Conservation (phyloP, 2,888 invertebrate species). For the Apotomis turbidana region DNA sequence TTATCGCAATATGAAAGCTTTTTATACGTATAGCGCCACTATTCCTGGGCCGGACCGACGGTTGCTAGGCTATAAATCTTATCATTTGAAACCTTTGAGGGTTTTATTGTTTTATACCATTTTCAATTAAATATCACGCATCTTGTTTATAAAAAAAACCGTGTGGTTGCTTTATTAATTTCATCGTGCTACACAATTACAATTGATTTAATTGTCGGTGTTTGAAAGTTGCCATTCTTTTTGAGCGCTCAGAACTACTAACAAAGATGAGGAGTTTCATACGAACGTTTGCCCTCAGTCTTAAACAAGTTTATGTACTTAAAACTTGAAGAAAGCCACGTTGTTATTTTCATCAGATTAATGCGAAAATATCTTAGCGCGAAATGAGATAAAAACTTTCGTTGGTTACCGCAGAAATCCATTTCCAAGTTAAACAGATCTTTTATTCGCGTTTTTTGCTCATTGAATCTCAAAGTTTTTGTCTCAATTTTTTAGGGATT, state of each 20-base stretch:
- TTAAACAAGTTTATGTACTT: slow-evolving; percentile 48
- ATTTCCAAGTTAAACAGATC: slow-evolving; percentile 78
- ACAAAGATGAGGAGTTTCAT: slow-evolving; percentile 26
- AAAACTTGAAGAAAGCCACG: slow-evolving; percentile 44
- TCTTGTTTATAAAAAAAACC: background rate
- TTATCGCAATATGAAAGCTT: no score
- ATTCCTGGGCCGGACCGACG: no score
- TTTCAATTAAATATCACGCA: no score
- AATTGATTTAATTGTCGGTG: background rate
- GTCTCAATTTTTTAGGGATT: slow-evolving; percentile 63
- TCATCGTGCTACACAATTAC: background rate
- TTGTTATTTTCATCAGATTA: slow-evolving; percentile 66
- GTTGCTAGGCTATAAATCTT: no score
- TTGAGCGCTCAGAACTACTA: slow-evolving; percentile 12
- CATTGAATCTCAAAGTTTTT: slow-evolving; percentile 63
- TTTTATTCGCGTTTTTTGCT: slow-evolving; percentile 65
- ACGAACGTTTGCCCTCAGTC: slow-evolving; percentile 36
- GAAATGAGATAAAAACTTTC: slow-evolving; percentile 69
- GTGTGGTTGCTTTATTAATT: no score
- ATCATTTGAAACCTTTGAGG: no score
- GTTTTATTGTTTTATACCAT: no score
- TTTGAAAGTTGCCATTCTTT: slow-evolving; percentile 9
- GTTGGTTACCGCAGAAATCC: slow-evolving; percentile 74
- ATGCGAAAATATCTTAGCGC: slow-evolving; percentile 64
- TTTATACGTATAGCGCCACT: no score